These are phyloP conservation scores for Trachythela sp. DNA, from an alignment of 64 coral and sea anemone genomes.

Conservation along the genomic window DNA sequence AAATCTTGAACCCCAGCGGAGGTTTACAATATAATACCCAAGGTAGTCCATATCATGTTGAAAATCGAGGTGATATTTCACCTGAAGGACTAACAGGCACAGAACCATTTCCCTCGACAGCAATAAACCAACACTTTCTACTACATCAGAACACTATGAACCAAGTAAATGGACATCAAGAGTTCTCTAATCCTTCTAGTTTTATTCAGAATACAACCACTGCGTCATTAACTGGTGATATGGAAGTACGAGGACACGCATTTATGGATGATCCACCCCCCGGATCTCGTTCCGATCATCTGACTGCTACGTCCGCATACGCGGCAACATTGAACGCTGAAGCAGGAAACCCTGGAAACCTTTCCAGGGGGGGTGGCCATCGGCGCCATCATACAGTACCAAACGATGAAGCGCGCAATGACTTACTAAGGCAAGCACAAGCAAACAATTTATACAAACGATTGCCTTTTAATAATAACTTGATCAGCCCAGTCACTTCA, in stretches of 20 bases:
- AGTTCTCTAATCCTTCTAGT: background rate
- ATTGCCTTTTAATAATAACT: slow-evolving; percentile 95
- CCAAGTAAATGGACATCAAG: background rate
- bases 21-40: background rate
- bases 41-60: background rate
- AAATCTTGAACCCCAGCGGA: background rate
- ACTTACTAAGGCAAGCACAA: slow-evolving; percentile 71
- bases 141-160: background rate
- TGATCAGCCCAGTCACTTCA: slow-evolving; percentile 52
- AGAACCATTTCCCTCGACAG: background rate
- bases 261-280: background rate
- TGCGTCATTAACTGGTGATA: background rate
- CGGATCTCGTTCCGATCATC: background rate
- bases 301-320: background rate
- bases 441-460: slow-evolving; percentile 79
- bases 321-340: background rate
- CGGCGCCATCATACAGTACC: slow-evolving; percentile 73
- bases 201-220: background rate
- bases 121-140: background rate
- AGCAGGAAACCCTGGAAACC: slow-evolving; percentile 11
- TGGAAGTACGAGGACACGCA: background rate
- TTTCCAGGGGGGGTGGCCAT: slow-evolving; percentile 51
- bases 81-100: background rate
- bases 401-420: slow-evolving; percentile 66
- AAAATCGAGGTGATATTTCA: background rate